Percentiles rank a stretch among this genome's conserved stretches.
Evolutionary conservation across 2,888 invertebrate species (phyloP).

Genomic region (Lucinisca nassula): DNA sequence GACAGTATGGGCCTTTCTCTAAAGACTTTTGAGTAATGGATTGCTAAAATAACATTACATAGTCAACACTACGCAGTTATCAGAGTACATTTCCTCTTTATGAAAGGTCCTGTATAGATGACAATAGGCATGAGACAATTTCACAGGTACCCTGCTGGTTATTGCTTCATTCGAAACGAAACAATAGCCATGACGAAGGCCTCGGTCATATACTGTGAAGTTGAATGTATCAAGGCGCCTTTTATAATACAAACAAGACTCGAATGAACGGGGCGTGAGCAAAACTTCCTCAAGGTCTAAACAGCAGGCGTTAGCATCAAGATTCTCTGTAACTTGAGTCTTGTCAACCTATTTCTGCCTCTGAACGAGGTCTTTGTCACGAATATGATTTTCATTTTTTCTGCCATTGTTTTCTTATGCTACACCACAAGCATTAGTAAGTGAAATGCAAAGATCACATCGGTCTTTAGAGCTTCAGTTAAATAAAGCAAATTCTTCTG

Average conservation of each 20-base stretch:
- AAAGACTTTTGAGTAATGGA: slow-evolving; percentile 19
- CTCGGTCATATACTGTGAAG: slow-evolving; percentile 25
- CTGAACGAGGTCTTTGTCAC: slow-evolving; percentile 35
- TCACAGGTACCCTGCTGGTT: slow-evolving; percentile 29
- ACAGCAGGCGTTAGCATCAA: neutral
- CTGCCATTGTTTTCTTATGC: neutral
- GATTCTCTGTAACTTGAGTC: neutral
- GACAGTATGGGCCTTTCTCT: slow-evolving; percentile 35
- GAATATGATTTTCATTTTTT: slow-evolving; percentile 32
- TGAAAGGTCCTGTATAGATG: slow-evolving; percentile 15
- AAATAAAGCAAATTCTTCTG: too few relatives aligned
- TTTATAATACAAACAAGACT: slow-evolving; percentile 39
- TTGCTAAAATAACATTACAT: too few relatives aligned
- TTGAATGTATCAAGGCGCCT: slow-evolving; percentile 27
- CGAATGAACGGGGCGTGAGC: neutral
- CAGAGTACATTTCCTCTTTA: slow-evolving; percentile 31
- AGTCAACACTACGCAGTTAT: slow-evolving; percentile 10
- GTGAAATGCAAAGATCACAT: neutral
- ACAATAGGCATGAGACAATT: slow-evolving; percentile 32
- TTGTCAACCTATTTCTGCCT: slow-evolving; percentile 37
- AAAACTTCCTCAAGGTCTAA: neutral
- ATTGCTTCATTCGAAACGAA: slow-evolving; percentile 42
- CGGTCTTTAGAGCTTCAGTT: too few relatives aligned
- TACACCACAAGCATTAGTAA: neutral
- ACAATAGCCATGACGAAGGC: slow-evolving; percentile 19